A percentile compares a stretch with the other conserved stretches of the same genome.
phyloP scores from a whole-genome alignment of 2,113 vertebrate genomes.

The Terrapene triunguis region DNA sequence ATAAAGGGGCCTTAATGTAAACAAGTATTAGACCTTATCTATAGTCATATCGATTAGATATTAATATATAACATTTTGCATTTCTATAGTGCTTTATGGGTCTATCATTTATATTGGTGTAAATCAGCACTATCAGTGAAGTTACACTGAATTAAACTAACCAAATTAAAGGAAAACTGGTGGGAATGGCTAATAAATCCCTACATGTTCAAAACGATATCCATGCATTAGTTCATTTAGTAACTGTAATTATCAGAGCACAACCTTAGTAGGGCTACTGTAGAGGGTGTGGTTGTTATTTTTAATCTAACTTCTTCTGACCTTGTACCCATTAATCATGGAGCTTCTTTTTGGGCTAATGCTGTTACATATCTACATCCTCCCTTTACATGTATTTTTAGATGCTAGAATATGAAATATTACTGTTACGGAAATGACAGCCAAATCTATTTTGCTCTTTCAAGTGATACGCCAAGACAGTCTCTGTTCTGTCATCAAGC shows the following conservation, averaged over 20 bases:
- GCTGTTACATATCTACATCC: constrained; percentile 24
- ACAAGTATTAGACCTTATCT: neutral
- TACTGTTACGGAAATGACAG: constrained; percentile 67
- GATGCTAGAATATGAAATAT: constrained; percentile 66
- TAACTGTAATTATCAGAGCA: constrained; percentile 36
- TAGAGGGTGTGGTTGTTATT: neutral
- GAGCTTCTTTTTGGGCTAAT: constrained; percentile 16
- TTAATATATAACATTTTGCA: neutral
- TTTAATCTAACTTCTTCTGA: constrained; percentile 60
- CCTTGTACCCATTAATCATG: constrained; percentile 43
- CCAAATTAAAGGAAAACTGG: neutral
- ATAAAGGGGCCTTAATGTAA: neutral
- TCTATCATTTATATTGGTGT: neutral
- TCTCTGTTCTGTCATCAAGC: constrained; percentile 64
- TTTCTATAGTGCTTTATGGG: neutral
- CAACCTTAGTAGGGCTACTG: constrained; percentile 38
- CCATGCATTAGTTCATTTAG: constrained; percentile 14
- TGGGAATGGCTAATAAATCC: neutral
- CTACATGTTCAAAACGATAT: neutral
- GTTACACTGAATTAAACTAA: neutral
- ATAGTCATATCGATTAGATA: neutral
- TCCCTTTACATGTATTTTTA: constrained; percentile 57
- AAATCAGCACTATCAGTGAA: constrained; percentile 18
- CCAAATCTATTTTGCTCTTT: constrained; percentile 66
- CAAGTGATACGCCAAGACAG: constrained; percentile 69